Percentiles rank a stretch among this genome's conserved stretches.
These are phyloP conservation scores for Ellobius talpinus DNA, from an alignment of 2,113 vertebrate genomes.

Conservation along the genomic window DNA sequence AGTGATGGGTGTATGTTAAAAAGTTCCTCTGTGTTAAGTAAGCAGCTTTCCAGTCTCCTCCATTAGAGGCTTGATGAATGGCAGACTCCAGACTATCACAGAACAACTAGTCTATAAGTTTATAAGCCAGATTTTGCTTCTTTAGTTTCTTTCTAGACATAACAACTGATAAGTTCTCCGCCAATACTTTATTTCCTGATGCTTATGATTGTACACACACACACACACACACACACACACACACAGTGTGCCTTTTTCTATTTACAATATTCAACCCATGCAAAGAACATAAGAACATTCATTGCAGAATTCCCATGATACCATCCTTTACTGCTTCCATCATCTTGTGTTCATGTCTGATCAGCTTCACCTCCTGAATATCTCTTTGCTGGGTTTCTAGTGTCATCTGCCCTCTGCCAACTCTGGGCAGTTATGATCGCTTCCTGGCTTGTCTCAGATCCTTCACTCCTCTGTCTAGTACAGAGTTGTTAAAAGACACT, in stretches of 20 bases:
- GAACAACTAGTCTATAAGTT: background rate
- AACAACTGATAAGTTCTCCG: background rate
- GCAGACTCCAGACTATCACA: background rate
- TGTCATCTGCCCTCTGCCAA: background rate
- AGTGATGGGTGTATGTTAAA: background rate
- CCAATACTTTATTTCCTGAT: no score
- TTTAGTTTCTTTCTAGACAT: background rate
- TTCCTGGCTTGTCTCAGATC: background rate
- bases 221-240: background rate
- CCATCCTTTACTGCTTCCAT: background rate
- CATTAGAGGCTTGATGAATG: constrained; percentile 12
- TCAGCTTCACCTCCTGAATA: background rate
- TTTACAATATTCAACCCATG: background rate
- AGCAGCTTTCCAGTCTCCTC: constrained; percentile 4
- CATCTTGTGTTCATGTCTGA: background rate
- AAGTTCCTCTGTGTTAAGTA: background rate
- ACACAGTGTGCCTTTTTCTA: background rate
- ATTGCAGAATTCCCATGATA: background rate
- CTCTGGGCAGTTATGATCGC: fast-evolving
- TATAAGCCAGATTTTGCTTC: background rate
- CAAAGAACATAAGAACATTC: background rate
- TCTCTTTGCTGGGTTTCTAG: background rate
- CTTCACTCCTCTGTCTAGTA: background rate
- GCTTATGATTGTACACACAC: background rate
- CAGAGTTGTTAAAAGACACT: background rate